phyloP scores from a whole-genome alignment of 2,888 invertebrate genomes.

The Epicampocera succincta region DNA sequence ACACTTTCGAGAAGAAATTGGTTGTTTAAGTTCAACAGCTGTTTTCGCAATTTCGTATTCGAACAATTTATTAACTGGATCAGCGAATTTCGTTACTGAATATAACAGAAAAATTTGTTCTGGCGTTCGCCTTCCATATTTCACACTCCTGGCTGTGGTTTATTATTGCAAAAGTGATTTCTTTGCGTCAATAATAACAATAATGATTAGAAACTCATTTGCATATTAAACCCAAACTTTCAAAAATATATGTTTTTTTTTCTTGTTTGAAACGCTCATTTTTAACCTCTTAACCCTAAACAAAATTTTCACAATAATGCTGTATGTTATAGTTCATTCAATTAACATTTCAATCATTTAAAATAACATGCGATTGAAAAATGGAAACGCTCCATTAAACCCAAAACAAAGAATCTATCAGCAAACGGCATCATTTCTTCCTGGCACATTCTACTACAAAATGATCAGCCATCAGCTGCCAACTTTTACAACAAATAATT shows the following conservation, averaged over 20 bases:
- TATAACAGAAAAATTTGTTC: no score
- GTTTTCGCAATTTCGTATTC: no score
- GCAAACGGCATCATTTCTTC: slow-evolving; percentile 35
- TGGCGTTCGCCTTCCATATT: no score
- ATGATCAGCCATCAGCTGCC: slow-evolving; percentile 57
- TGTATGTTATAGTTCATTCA: slow-evolving; percentile 13
- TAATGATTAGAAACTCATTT: background rate
- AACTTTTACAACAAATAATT: slow-evolving; percentile 52
- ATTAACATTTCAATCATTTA: slow-evolving; percentile 46
- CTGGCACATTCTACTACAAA: slow-evolving; percentile 53
- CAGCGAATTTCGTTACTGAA: no score
- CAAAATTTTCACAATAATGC: background rate
- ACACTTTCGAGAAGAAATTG: no score
- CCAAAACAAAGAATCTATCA: slow-evolving; percentile 4
- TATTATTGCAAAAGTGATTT: no score
- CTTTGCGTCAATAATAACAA: no score
- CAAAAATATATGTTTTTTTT: background rate
- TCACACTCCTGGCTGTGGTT: no score
- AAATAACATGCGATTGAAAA: background rate
- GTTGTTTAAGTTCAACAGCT: no score
- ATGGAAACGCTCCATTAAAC: slow-evolving; percentile 30
- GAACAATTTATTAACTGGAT: no score
- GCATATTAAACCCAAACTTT: background rate
- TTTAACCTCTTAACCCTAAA: slow-evolving; percentile 3
- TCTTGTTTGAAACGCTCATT: background rate